Percentiles rank a stretch among this genome's conserved stretches.
Conservation (phyloP, 2,888 invertebrate genomes). For the Melangyna quadrimaculata region DNA sequence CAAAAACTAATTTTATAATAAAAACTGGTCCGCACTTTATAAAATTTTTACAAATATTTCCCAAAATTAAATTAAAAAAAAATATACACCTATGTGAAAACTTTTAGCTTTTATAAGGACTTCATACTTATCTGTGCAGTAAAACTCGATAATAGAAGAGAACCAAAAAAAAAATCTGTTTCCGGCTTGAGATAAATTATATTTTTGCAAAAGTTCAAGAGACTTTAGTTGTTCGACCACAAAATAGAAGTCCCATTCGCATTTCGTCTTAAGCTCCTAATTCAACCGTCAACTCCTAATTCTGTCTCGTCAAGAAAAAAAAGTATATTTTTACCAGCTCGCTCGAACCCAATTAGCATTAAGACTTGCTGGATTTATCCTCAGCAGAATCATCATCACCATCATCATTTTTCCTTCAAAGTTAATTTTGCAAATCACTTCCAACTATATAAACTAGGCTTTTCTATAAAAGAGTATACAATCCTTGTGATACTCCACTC, state of each 20-base stretch:
- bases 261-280: neutral
- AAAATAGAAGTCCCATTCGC: neutral
- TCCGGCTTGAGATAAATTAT: neutral
- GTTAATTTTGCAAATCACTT: constrained; percentile 37
- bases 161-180: neutral
- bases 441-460: neutral
- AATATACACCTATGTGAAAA: neutral
- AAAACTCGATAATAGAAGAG: neutral
- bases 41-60: neutral
- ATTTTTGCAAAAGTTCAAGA: neutral
- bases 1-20: no score
- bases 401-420: constrained; percentile 12
- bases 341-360: constrained; percentile 4
- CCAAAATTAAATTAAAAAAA: no score
- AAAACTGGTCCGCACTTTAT: neutral
- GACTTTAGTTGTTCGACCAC: neutral
- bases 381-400: constrained; percentile 6
- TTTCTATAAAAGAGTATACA: neutral
- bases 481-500: neutral
- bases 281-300: neutral
- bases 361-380: neutral
- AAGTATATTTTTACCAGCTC: neutral
- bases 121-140: neutral
- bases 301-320: neutral
- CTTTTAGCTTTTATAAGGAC: neutral